Evolutionary conservation across 2,113 vertebrate species (phyloP).

Genomic region (Mobula birostris): DNA sequence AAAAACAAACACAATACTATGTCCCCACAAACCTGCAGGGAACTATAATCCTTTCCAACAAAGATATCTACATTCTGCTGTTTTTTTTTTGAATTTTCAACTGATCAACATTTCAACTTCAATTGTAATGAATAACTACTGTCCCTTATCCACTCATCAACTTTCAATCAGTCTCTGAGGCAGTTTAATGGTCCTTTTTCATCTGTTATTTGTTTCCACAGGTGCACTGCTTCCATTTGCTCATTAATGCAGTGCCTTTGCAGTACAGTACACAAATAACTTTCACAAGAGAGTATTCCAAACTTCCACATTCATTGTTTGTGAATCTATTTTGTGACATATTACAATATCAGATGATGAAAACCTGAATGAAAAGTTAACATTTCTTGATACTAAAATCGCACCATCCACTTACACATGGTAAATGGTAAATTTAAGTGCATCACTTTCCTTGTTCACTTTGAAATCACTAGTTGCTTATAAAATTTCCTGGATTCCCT

Average conservation of each 20-base stretch:
- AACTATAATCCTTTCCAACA: too few species aligned
- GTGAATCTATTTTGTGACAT: background rate
- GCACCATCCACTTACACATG: background rate
- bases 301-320: background rate
- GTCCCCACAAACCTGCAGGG: too few species aligned
- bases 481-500: background rate
- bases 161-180: too few species aligned
- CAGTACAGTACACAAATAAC: background rate
- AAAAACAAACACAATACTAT: too few species aligned
- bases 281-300: background rate
- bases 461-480: background rate
- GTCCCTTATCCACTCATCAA: too few species aligned
- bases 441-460: background rate
- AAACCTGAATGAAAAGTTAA: background rate
- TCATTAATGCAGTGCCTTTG: background rate
- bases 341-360: background rate
- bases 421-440: background rate
- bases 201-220: too few species aligned
- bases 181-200: too few species aligned
- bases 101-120: too few species aligned
- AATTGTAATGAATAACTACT: too few species aligned
- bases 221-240: too few species aligned
- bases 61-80: too few species aligned
- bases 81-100: too few species aligned
- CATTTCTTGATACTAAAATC: background rate